Base-by-base conservation (phyloP, 2,888 invertebrate species). In the Tetragonisca angustula region DNA sequence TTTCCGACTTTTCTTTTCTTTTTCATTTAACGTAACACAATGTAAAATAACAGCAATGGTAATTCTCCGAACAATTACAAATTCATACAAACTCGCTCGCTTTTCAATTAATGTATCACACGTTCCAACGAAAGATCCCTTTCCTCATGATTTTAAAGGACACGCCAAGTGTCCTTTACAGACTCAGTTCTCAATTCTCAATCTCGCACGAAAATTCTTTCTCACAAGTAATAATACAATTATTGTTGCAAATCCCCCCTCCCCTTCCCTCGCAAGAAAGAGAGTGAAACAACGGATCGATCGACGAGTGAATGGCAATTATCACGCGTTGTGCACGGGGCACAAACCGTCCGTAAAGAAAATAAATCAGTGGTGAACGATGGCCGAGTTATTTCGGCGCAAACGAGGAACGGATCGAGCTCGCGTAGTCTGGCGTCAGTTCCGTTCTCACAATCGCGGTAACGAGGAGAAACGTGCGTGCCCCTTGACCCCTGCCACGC, bases 401-500 rank as follows among this genome's bases (percentile, higher is more conserved):
- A 43, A 43, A 36, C 9, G 69, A 9, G 36, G 36, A 36, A 36
- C 36, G 9, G 36, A 36, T 6, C 9, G 9, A 36, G 9, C 43
- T 43, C 43, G 43, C 43, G 43, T 9, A 9, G 43, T 71, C 52
- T 43, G 72, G 17, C 49, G 54, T 19, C 49, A 24, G 72, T 49
- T 52, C 68, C 67, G 75, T 36, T 69, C 76, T 43, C 65, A 76
- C 74, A 81, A 69, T 70, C 62, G 68, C 54, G 73, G 69, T 73
- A 76, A 79, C 84, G 83, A 83, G 54, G 75, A 83, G 81, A 61
- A 81, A 65, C 76, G 80, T 79, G 70, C 64, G 79, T 76, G 84
- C 81, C 79, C 87, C 77, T 83, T 85, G 88, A 86, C 85, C 88
- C 87, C 85, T 82, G 87, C 87, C 88, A 83, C 81, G 83, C 83